Base-by-base conservation (phyloP, 2,888 invertebrate genomes). In the Torymus tubicola region DNA sequence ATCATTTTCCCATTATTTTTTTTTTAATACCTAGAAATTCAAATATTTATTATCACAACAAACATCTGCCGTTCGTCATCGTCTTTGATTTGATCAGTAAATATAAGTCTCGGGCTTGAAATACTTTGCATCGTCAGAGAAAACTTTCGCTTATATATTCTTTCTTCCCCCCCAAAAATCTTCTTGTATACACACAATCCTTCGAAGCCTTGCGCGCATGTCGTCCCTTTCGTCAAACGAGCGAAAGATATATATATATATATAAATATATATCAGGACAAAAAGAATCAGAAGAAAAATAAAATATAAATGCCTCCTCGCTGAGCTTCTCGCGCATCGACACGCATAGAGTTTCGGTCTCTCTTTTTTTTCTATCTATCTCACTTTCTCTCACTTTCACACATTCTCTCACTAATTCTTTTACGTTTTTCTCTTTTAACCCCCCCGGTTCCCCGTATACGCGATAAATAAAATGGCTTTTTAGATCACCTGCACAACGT, bases 21-120 rank as follows among this genome's bases (percentile, higher is more conserved):
- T 31, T 73, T 64, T 73, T 80, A 83, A 83, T 74, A 81, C 83
- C 81, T 79, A 81, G 16, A 52, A 70, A 65, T 73, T 81, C 78
- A 55, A 70, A 80, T 78, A 79, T 79, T 79, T 89, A 88, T 90
- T 90, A 90, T 90, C 90, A 90, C 90, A 90, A 90, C 88, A 88
- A 90, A 83, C 79, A 73, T 75, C 78, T 57, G 75, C 58, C 86
- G 83, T 86, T 85, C 85, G 76, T 86, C 85, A 83, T 85, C 83
- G 84, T 86, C 87, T 89, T 89, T 89, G 88, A 88, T 89, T 90
- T 87, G 84, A 87, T 85, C 85, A 84, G 82, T 85, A 83, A 85
- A 85, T 83, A 83, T 84, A 84, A 84, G 79, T 82, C 82, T 82
- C 80, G 61, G 60, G 74, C 71, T 64, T 18, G 52, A 80, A 81